Evolutionary conservation across 1,140 invertebrate genomes (phyloP).

Genomic region (Nylanderia fulva): DNA sequence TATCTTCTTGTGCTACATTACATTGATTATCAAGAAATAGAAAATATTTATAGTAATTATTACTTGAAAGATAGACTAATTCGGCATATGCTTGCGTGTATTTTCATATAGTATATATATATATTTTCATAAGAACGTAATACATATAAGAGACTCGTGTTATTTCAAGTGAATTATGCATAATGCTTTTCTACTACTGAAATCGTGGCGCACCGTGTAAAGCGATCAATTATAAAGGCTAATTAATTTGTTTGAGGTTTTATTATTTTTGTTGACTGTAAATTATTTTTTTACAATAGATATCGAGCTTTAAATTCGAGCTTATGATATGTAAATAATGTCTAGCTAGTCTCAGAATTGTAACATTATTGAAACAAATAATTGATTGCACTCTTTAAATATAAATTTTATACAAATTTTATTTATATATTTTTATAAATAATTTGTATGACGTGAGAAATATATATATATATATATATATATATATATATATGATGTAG

Average conservation of each 20-base stretch:
- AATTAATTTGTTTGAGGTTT: conserved; percentile 19
- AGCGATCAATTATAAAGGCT: conserved; percentile 21
- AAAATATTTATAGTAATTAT: conserved; percentile 5
- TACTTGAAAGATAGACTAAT: not conserved
- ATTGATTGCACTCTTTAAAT: not conserved
- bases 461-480: not conserved
- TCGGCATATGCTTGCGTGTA: not conserved
- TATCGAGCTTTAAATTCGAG: not conserved
- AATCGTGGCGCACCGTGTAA: not conserved
- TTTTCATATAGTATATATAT: not conserved
- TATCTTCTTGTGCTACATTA: not conserved
- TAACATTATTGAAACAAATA: not conserved
- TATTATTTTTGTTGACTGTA: conserved; percentile 4
- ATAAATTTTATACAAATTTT: not conserved
- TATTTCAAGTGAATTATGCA: conserved; percentile 2
- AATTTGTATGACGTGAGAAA: no score
- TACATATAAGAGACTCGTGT: conserved; percentile 1
- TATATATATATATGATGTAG: not conserved
- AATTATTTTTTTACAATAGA: not conserved
- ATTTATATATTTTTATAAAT: not conserved
- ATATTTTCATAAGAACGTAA: not conserved
- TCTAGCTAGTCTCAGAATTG: not conserved
- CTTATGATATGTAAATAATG: conserved; percentile 5
- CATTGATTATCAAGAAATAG: not conserved
- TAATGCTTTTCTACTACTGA: conserved; percentile 40